Evolutionary conservation across 2,797 vertebrate genomes (phyloP).

Genomic region (Rhodeus uyekii): DNA sequence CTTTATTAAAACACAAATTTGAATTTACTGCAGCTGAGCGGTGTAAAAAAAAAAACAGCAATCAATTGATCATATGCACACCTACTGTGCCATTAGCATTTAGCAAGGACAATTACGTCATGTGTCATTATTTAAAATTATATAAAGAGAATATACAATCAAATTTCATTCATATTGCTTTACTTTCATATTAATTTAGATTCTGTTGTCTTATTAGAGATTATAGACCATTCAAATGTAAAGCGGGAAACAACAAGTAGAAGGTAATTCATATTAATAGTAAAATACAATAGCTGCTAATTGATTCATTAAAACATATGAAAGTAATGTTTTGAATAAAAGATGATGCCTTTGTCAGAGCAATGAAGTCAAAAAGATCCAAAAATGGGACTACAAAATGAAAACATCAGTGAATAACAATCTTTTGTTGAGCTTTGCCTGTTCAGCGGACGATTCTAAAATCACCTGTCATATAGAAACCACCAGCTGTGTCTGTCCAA

Average conservation of each 20-base stretch:
- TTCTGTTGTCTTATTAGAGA: background rate
- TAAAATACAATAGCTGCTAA: conserved; percentile 29
- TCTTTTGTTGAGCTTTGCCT: background rate
- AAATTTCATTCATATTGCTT: conserved; percentile 5
- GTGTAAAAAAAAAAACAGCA: background rate
- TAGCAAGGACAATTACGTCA: background rate
- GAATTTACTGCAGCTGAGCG: background rate
- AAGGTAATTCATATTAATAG: background rate
- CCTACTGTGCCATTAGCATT: conserved; percentile 16
- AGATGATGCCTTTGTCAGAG: background rate
- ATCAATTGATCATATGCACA: background rate
- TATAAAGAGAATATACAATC: conserved; percentile 30
- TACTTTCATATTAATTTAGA: background rate
- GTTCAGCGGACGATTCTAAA: background rate
- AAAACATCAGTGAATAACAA: background rate
- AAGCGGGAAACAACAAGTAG: background rate
- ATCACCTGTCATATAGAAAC: background rate
- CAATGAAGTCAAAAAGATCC: background rate
- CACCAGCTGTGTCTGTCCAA: too few species aligned
- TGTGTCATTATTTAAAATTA: conserved; percentile 10
- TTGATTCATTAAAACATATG: background rate
- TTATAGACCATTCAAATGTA: conserved; percentile 20
- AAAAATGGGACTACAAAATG: background rate
- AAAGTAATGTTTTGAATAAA: conserved; percentile 6
- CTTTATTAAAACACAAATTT: conserved; percentile 3